Conservation (phyloP, 2,797 vertebrate species). For the Leptatherina wallacei region DNA sequence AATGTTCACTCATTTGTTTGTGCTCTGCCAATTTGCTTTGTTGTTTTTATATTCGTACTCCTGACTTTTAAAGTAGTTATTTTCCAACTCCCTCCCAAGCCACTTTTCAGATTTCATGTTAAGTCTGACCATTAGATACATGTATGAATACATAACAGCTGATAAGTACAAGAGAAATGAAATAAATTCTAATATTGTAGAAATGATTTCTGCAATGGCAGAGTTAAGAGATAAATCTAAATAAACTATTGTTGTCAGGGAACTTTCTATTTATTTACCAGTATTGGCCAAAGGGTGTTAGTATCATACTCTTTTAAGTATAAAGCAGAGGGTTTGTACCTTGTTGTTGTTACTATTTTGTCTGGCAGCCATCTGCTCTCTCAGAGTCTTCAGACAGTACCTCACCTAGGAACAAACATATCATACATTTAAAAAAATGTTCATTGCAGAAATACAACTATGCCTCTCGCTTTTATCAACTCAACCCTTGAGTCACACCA, state of each 20-base stretch:
- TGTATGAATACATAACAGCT: no score
- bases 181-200: background rate
- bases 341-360: constrained; percentile 74
- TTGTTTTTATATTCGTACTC: background rate
- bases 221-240: background rate
- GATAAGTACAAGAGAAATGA: background rate
- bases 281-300: background rate
- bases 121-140: no score
- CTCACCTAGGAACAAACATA: constrained; percentile 75
- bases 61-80: background rate
- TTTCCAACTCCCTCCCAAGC: no score
- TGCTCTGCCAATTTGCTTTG: background rate
- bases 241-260: background rate
- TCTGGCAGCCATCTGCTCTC: constrained; percentile 85
- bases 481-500: background rate
- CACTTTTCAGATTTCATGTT: no score
- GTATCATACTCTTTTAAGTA: background rate
- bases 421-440: background rate
- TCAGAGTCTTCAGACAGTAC: constrained; percentile 85
- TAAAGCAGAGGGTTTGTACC: constrained; percentile 39
- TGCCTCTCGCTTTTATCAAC: background rate
- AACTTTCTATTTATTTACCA: background rate
- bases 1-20: background rate
- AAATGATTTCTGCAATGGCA: no score
- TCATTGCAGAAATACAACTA: background rate